A percentile compares a stretch with the other conserved stretches of the same genome.
Conservation (phyloP, 2,888 invertebrate genomes). For the Stictocephala bisonia region DNA sequence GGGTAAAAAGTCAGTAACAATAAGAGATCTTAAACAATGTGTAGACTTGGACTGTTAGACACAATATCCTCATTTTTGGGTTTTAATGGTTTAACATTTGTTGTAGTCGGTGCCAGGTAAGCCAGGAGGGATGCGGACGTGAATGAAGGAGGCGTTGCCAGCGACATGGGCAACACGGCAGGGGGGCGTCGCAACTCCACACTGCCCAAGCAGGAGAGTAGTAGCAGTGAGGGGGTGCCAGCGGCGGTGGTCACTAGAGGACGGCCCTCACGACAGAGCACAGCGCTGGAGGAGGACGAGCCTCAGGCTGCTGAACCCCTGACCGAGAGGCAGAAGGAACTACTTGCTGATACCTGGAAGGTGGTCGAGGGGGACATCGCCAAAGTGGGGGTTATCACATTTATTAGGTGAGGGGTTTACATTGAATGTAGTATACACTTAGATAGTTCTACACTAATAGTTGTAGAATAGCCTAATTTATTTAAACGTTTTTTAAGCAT, state of each 20-base stretch:
- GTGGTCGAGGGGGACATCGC: conserved; percentile 64
- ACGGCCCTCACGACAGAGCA: conserved; percentile 55
- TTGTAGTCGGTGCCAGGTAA: no score
- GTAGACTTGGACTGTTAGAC: no score
- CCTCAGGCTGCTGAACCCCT: conserved; percentile 54
- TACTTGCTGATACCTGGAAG: conserved; percentile 64
- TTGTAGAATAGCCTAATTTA: no score
- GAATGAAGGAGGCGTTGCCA: neutral
- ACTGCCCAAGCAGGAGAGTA: conserved; percentile 55
- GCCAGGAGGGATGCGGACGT: no score
- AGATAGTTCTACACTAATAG: no score
- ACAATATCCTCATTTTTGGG: no score
- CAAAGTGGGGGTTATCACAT: conserved; percentile 65
- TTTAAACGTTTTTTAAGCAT: no score
- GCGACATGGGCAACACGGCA: conserved; percentile 58
- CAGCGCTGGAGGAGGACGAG: conserved; percentile 54
- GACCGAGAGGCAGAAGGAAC: conserved; percentile 63
- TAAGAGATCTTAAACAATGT: no score
- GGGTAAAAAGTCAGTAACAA: no score
- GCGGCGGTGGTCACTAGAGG: neutral
- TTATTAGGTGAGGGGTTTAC: conserved; percentile 65
- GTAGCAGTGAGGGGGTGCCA: conserved; percentile 43
- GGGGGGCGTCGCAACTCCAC: conserved; percentile 57
- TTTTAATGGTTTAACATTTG: no score
- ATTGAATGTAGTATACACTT: no score